phyloP scores from a whole-genome alignment of 2,888 invertebrate genomes.

The Caenorhabditis macrosperma region DNA sequence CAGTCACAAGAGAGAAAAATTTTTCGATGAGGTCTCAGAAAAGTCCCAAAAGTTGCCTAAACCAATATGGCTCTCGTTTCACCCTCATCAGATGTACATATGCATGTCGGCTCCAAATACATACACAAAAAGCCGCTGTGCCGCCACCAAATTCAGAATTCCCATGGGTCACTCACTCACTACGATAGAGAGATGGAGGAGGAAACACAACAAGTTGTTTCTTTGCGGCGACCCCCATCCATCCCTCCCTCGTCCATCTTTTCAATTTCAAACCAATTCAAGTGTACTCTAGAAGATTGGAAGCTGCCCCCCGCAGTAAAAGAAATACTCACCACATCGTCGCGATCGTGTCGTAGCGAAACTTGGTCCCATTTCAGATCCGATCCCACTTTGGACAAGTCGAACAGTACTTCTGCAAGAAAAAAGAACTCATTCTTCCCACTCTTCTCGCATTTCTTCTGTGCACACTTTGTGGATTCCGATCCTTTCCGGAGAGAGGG shows the following conservation, averaged over 20 bases:
- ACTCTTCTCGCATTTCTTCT: constrained; percentile 37
- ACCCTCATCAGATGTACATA: constrained; percentile 46
- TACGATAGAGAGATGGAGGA: not conserved
- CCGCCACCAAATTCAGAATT: constrained; percentile 14
- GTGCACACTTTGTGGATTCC: constrained; percentile 10
- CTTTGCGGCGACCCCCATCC: constrained; percentile 38
- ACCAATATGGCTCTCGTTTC: constrained; percentile 24
- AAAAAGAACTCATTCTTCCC: constrained; percentile 19
- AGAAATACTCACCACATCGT: constrained; percentile 55
- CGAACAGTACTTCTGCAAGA: constrained; percentile 68
- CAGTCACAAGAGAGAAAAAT: not conserved
- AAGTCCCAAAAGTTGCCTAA: constrained; percentile 9
- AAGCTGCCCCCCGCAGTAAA: constrained; percentile 2
- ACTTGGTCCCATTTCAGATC: constrained; percentile 62
- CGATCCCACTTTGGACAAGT: constrained; percentile 53
- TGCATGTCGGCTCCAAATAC: constrained; percentile 1
- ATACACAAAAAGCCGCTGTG: constrained; percentile 12
- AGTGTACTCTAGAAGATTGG: constrained; percentile 51
- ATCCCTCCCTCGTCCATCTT: constrained; percentile 30
- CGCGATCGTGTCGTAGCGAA: constrained; percentile 54
- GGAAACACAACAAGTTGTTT: constrained; percentile 48
- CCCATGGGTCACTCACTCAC: constrained; percentile 44
- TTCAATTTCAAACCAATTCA: constrained; percentile 57
- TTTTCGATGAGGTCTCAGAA: not conserved
- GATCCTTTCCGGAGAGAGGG: not conserved